Base-by-base conservation (phyloP, 1,140 invertebrate species). In the Polyergus mexicanus region DNA sequence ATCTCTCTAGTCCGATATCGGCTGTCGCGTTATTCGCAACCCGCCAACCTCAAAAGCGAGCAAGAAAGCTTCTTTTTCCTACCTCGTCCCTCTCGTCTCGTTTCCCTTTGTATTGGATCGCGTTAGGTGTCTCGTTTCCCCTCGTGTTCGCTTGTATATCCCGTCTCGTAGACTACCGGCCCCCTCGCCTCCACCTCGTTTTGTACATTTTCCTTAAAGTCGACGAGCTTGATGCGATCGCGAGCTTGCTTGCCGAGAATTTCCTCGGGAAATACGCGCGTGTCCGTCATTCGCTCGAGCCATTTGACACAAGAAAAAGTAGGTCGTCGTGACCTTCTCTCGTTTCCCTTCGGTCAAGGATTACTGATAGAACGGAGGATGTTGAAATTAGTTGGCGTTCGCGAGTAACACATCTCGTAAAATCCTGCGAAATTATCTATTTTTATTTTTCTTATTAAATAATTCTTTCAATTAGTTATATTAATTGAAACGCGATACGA, bases 11-110 rank as follows among this genome's bases (percentile, higher is more conserved):
- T 66, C 51, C 76, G 60, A 68, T 58, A 80, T 85, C 84, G 84
- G 47, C 63, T 78, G 76, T 85, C 76, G 63, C 76, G 84, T 63
- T 77, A 78, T 85, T 80, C 75, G 75, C 84, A 66, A 85, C 51
- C 76, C 63, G 54, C 78, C 68, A 83, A 83, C 78, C 68, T 74
- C 78, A 74, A 83, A 72, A 83, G 68, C 78, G 78, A 83, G 25
- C 68, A 58, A 44, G 74, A 63, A 58, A 85, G 80, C 74, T 80
- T 86, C 65, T 47, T 47, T 32, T 69, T 32, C 28, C 32, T 63
- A n/a, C 85, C 13, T 65, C 38, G 13, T 72, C 47, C 32, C 76
- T 51, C 38, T 68, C 13, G 56, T 66, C 69, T 58, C 56, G 65
- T 80, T 66, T 58, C 19, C 68, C 68, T 83, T 60, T 83, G 38